A percentile compares a stretch with the other conserved stretches of the same genome.
These are phyloP conservation scores for Chelonus formosanus DNA, from an alignment of 2,888 invertebrate genomes.

Conservation along the genomic window DNA sequence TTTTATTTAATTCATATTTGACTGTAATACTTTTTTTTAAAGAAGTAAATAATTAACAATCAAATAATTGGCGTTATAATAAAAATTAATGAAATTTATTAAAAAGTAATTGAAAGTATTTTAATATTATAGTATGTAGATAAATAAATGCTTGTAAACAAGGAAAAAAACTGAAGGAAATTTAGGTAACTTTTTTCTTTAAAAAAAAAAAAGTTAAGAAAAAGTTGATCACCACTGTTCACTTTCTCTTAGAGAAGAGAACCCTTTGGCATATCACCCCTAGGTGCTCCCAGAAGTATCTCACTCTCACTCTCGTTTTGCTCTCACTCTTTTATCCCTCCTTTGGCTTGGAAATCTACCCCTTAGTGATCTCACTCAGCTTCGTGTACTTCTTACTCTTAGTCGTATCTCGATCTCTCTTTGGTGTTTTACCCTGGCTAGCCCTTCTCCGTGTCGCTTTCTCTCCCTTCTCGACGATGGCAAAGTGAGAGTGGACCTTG, in stretches of 20 bases:
- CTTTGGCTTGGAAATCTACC: constrained; percentile 3
- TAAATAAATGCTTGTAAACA: too few species aligned
- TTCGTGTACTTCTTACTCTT: constrained; percentile 16
- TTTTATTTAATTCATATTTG: too few species aligned
- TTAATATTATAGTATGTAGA: too few species aligned
- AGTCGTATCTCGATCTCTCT: constrained; percentile 33
- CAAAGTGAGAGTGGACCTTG: constrained; percentile 63
- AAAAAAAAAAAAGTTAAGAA: constrained; percentile 26
- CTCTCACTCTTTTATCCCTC: constrained; percentile 45
- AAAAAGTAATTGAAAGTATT: too few species aligned
- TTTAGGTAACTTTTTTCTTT: too few species aligned
- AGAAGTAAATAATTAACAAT: too few species aligned
- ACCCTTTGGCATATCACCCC: constrained; percentile 62
- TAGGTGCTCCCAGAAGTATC: constrained; percentile 51
- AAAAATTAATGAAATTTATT: too few species aligned
- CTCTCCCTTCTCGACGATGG: constrained; percentile 43
- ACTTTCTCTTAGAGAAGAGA: constrained; percentile 58
- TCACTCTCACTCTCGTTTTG: constrained; percentile 62
- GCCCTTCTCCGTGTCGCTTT: constrained; percentile 39
- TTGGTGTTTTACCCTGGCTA: constrained; percentile 30
- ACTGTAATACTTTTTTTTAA: too few species aligned
- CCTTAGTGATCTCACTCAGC: constrained; percentile 18
- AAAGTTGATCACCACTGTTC: constrained; percentile 60
- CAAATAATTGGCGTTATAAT: too few species aligned
- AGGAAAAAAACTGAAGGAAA: too few species aligned